Conservation (phyloP, 2,113 vertebrate species). For the Phylloscopus trochilus region DNA sequence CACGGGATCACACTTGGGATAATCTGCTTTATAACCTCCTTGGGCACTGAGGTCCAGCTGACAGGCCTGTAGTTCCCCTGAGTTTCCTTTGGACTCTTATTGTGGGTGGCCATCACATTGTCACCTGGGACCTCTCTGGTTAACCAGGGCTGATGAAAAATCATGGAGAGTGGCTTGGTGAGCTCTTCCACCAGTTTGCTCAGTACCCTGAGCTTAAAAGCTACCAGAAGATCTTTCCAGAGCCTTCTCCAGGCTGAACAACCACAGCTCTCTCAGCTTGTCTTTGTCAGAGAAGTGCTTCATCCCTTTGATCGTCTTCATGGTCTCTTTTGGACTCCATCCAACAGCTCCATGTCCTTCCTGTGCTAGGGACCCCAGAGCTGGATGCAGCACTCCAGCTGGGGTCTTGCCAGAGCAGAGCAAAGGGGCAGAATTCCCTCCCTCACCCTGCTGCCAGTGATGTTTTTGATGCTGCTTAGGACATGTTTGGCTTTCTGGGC, state of each 20-base stretch:
- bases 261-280: background rate
- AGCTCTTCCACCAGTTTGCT: background rate
- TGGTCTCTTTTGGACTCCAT: background rate
- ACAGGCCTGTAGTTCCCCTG: background rate
- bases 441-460: accelerated
- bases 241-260: background rate
- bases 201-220: background rate
- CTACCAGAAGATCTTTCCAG: accelerated
- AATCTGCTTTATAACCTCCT: background rate
- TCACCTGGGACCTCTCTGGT: background rate
- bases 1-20: background rate
- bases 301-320: background rate
- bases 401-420: background rate
- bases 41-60: background rate
- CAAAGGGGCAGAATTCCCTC: background rate
- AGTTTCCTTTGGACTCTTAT: background rate
- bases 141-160: background rate
- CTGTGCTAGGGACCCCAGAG: background rate
- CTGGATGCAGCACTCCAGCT: background rate
- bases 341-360: background rate
- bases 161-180: background rate
- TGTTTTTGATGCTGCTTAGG: background rate
- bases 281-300: background rate
- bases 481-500: background rate
- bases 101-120: background rate